Evolutionary conservation across 1,140 invertebrate genomes (phyloP).

Genomic region (Dryas iulia): DNA sequence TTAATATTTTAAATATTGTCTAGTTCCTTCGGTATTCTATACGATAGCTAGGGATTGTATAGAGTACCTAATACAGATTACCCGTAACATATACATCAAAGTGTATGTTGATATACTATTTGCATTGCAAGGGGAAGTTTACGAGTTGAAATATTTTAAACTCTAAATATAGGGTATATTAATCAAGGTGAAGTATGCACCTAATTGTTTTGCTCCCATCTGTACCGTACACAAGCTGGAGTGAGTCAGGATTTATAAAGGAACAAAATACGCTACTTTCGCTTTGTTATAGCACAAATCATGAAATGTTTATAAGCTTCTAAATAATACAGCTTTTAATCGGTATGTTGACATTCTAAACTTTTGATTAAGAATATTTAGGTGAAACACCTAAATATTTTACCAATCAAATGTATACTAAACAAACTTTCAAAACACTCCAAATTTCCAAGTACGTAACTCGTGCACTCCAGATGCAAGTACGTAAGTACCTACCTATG

Average conservation of each 20-base stretch:
- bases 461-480: no score
- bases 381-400: no score
- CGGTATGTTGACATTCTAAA: not conserved
- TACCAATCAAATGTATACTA: not conserved
- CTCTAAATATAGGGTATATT: not conserved
- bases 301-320: not conserved
- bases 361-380: not conserved
- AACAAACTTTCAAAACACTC: not conserved
- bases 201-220: not conserved
- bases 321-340: conserved; percentile 1
- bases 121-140: not conserved
- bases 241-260: not conserved
- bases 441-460: not conserved
- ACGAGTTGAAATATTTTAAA: not conserved
- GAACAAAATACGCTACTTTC: not conserved
- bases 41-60: no score
- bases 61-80: no score
- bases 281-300: not conserved
- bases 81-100: no score
- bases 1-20: no score
- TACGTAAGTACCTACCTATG: no score
- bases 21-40: no score
- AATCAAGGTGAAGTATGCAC: not conserved
- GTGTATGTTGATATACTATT: not conserved
- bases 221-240: not conserved